Conservation (phyloP, 1,140 invertebrate genomes). For the Drosophila punjabiensis region DNA sequence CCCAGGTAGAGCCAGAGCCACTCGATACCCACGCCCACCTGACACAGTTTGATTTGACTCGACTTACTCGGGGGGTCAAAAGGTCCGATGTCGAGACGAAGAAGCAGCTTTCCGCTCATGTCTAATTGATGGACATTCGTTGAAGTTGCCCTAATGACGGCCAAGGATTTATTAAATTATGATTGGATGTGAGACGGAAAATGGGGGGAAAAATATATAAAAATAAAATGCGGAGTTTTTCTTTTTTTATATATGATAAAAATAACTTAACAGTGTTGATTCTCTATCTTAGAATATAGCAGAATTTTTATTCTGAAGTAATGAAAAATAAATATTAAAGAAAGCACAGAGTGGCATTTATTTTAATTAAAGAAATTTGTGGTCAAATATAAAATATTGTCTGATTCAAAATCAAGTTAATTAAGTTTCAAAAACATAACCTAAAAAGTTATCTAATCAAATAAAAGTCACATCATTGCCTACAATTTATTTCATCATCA, state of each 20-base stretch:
- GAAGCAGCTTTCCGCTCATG: conserved; percentile 36
- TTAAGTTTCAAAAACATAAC: too few species aligned
- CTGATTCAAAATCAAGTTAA: too few species aligned
- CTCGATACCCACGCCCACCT: conserved; percentile 12
- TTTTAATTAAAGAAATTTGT: neutral
- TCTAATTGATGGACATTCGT: conserved; percentile 61
- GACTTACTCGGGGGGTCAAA: conserved; percentile 48
- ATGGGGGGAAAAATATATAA: neutral
- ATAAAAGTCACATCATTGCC: neutral
- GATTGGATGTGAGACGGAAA: conserved; percentile 2
- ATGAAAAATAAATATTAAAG: neutral
- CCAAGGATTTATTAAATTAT: conserved; percentile 38
- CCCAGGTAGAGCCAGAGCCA: conserved; percentile 21
- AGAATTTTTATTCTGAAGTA: neutral
- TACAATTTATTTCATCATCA: neutral
- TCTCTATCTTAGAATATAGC: neutral
- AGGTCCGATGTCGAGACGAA: conserved; percentile 23
- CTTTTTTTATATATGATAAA: neutral
- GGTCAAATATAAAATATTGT: too few species aligned
- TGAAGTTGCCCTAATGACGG: conserved; percentile 52
- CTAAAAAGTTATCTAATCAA: too few species aligned
- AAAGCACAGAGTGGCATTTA: neutral
- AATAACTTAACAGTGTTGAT: neutral
- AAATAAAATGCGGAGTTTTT: neutral
- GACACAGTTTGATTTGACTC: conserved; percentile 69